Conservation (phyloP, 2,113 vertebrate genomes). For the Rhinopomastus cyanomelas region DNA sequence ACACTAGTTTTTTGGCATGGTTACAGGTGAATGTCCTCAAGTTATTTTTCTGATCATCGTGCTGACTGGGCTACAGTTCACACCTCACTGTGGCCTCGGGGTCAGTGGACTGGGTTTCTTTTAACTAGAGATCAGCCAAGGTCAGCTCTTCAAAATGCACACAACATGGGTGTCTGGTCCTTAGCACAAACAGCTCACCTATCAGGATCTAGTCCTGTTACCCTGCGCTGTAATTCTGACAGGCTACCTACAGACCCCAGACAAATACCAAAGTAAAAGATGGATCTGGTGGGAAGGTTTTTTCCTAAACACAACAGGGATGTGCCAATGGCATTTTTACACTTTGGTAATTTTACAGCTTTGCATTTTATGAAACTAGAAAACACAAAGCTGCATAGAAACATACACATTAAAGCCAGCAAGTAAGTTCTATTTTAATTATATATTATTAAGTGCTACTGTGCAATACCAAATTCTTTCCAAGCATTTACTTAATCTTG, state of each 20-base stretch:
- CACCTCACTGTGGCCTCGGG: fast-evolving
- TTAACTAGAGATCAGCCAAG: neutral
- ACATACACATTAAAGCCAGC: neutral
- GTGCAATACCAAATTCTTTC: neutral
- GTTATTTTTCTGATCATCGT: neutral
- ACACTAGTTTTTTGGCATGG: neutral
- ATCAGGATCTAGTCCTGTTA: neutral
- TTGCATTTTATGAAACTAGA: neutral
- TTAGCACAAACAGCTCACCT: neutral
- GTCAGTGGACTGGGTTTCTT: fast-evolving
- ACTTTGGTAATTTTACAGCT: neutral
- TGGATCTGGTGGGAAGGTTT: neutral
- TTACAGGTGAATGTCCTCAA: neutral
- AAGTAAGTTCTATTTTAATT: neutral
- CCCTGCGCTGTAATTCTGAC: fast-evolving
- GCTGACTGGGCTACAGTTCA: neutral
- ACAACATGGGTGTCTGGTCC: neutral
- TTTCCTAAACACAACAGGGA: neutral
- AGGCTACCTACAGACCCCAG: neutral
- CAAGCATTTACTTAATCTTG: neutral
- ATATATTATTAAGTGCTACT: neutral
- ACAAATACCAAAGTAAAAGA: neutral
- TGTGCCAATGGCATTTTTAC: neutral
- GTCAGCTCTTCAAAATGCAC: neutral
- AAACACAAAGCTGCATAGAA: neutral